Conservation (phyloP, 2,797 vertebrate species). For the Varecia variegata region DNA sequence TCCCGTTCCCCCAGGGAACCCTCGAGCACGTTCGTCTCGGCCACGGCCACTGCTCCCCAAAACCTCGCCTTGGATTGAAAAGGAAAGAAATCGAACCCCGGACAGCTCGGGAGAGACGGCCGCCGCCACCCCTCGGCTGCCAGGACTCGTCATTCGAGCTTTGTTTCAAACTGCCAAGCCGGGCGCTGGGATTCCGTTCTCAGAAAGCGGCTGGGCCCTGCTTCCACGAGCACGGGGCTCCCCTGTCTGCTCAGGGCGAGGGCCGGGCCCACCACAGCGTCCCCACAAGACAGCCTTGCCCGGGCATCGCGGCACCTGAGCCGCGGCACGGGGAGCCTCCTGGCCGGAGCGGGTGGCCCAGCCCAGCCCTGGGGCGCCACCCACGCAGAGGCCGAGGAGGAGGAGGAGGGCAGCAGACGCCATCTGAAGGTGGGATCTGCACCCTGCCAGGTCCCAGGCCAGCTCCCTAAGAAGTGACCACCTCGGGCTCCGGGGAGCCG, state of each 20-base stretch:
- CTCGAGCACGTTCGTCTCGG: neutral
- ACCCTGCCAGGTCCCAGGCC: neutral
- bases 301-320: neutral
- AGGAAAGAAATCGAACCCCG: neutral
- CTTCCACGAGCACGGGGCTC: neutral
- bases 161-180: neutral
- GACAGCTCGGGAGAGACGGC: neutral
- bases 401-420: neutral
- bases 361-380: neutral
- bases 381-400: neutral
- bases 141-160: neutral
- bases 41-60: neutral
- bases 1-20: neutral
- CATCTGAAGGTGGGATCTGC: neutral
- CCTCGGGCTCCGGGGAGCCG: neutral
- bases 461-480: neutral
- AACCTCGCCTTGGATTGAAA: too few relatives aligned
- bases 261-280: neutral
- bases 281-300: too few relatives aligned
- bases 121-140: rapidly evolving
- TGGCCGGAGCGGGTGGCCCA: rapidly evolving
- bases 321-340: neutral
- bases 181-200: too few relatives aligned
- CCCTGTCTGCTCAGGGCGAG: too few relatives aligned
- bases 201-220: neutral